phyloP scores from a whole-genome alignment of 1,140 invertebrate genomes.

The Chironomus tepperi region DNA sequence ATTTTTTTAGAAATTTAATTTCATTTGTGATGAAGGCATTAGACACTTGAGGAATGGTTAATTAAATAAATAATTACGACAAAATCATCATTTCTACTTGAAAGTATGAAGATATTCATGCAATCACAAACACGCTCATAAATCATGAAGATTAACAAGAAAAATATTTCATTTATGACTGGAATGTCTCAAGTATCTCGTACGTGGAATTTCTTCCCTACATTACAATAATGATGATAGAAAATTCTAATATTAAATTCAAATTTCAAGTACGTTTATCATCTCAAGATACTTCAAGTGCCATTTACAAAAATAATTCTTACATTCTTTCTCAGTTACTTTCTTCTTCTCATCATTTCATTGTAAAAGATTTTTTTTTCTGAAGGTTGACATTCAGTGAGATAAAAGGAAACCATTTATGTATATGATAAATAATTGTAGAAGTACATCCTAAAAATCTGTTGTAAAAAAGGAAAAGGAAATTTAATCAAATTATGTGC shows the following conservation, averaged over 20 bases:
- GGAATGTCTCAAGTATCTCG: slow-evolving; percentile 4
- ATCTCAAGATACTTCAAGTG: slow-evolving; percentile 6
- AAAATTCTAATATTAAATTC: slow-evolving; percentile 8
- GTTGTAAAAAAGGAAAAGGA: neutral
- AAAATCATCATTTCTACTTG: neutral
- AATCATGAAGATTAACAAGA: neutral
- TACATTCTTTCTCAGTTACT: no score
- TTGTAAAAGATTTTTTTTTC: neutral
- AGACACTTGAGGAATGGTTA: neutral
- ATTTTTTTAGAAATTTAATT: neutral
- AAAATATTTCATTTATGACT: neutral
- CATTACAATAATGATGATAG: neutral
- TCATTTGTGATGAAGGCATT: neutral
- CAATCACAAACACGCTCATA: no score
- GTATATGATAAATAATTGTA: neutral
- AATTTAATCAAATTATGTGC: slow-evolving; percentile 4
- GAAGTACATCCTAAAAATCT: neutral
- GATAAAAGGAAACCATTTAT: neutral
- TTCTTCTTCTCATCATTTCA: neutral
- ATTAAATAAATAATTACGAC: neutral
- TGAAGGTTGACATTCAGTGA: neutral
- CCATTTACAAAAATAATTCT: neutral
- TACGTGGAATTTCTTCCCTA: neutral
- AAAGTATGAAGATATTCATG: no score
- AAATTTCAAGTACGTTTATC: neutral